Percentiles rank a stretch among this genome's conserved stretches.
Conservation (phyloP, 1,140 invertebrate genomes). For the Aphis gossypii region DNA sequence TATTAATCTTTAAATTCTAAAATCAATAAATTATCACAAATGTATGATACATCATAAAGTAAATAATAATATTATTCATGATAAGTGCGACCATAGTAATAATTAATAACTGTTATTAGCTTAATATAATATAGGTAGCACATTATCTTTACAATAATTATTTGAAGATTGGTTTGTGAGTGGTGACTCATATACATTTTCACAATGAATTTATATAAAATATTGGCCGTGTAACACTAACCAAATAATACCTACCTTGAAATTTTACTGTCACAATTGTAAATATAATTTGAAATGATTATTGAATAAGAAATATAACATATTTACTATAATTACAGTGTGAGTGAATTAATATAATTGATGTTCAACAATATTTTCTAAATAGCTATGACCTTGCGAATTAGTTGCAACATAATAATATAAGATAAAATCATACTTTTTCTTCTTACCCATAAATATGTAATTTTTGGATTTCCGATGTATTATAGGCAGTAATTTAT, state of each 20-base stretch:
- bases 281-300: neutral
- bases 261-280: neutral
- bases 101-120: neutral
- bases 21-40: neutral
- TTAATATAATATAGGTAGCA: neutral
- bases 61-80: neutral
- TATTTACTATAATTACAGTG: neutral
- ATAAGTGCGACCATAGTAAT: neutral
- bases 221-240: neutral
- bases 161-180: neutral
- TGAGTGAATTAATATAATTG: neutral
- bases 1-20: neutral
- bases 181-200: neutral
- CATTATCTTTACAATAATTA: neutral
- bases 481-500: neutral
- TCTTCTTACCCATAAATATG: neutral
- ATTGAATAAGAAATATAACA: neutral
- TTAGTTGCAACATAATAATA: neutral
- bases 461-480: neutral
- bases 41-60: neutral
- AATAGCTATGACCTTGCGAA: neutral
- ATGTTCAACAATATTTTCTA: neutral
- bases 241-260: slow-evolving; percentile 7
- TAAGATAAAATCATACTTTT: neutral
- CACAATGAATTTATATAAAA: neutral